Percentiles rank a stretch among this genome's conserved stretches.
phyloP scores from a whole-genome alignment of 2,113 vertebrate species.

The Austrofundulus limnaeus region DNA sequence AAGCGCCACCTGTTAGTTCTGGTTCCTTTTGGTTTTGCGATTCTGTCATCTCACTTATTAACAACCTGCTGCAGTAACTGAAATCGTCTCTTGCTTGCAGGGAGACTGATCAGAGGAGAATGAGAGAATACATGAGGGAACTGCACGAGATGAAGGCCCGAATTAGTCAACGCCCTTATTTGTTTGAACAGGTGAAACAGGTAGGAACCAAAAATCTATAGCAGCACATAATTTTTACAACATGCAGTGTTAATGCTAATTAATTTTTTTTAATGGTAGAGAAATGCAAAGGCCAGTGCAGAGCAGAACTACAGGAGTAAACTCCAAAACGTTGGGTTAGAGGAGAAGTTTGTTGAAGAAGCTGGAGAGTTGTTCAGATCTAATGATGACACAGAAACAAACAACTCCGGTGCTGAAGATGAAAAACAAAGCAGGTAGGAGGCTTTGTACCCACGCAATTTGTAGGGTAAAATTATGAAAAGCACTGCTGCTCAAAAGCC shows the following conservation, averaged over 20 bases:
- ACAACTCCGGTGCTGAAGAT: slow-evolving; percentile 42
- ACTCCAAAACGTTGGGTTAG: slow-evolving; percentile 83
- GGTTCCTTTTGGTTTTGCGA: slow-evolving; percentile 4
- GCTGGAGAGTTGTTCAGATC: slow-evolving; percentile 70
- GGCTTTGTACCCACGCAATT: slow-evolving; percentile 45
- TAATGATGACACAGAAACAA: slow-evolving; percentile 31
- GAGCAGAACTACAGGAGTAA: slow-evolving; percentile 82
- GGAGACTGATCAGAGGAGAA: slow-evolving; percentile 83
- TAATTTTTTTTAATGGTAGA: slow-evolving; percentile 66
- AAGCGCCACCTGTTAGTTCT: slow-evolving; percentile 84
- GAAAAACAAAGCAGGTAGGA: slow-evolving; percentile 57
- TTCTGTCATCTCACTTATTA: slow-evolving; percentile 25
- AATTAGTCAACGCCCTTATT: slow-evolving; percentile 85
- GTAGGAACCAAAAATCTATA: slow-evolving; percentile 41
- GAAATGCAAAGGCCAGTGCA: slow-evolving; percentile 80
- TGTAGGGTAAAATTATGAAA: slow-evolving; percentile 66
- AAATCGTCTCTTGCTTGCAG: slow-evolving; percentile 73
- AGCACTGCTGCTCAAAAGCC: slow-evolving; percentile 46
- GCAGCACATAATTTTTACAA: not conserved
- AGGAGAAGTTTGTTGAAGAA: slow-evolving; percentile 85
- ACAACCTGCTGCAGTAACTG: slow-evolving; percentile 12
- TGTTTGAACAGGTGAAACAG: slow-evolving; percentile 90
- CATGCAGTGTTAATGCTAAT: too few relatives aligned
- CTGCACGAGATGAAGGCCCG: slow-evolving; percentile 87
- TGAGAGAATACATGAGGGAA: slow-evolving; percentile 88